A percentile compares a stretch with the other conserved stretches of the same genome.
These are phyloP conservation scores for Forpus xanthops DNA, from an alignment of 2,797 vertebrate species.

Conservation along the genomic window DNA sequence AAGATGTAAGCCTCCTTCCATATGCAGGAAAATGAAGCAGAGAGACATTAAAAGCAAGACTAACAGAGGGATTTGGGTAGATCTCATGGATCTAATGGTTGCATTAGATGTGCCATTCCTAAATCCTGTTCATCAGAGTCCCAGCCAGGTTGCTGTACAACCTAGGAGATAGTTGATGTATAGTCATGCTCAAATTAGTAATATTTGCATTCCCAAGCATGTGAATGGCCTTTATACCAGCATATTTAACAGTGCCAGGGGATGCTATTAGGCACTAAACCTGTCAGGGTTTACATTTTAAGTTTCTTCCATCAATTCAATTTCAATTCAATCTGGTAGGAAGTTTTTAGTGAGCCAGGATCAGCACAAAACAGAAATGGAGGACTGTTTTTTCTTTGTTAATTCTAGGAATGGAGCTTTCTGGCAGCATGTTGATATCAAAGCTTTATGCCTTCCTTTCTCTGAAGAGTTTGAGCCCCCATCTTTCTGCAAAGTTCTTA, in stretches of 20 bases:
- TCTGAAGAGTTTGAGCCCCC: neutral
- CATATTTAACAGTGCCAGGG: neutral
- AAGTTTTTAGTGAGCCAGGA: neutral
- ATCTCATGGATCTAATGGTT: neutral
- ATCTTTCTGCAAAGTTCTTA: neutral
- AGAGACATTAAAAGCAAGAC: neutral
- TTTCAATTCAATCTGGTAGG: neutral
- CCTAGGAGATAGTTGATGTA: neutral
- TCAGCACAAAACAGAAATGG: neutral
- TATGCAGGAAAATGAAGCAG: neutral
- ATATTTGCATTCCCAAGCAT: neutral
- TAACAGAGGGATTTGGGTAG: neutral
- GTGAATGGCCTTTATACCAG: neutral
- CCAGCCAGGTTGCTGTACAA: neutral
- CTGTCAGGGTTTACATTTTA: neutral
- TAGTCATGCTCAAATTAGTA: neutral
- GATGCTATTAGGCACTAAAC: neutral
- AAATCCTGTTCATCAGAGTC: neutral
- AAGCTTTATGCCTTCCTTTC: neutral
- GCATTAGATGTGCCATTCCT: neutral
- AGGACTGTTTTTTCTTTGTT: neutral
- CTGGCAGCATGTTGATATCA: neutral
- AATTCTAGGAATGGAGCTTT: neutral
- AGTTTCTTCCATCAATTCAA: neutral
- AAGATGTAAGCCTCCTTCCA: neutral